Base-by-base conservation (phyloP, 2,797 vertebrate genomes). In the Clarias fuscus region DNA sequence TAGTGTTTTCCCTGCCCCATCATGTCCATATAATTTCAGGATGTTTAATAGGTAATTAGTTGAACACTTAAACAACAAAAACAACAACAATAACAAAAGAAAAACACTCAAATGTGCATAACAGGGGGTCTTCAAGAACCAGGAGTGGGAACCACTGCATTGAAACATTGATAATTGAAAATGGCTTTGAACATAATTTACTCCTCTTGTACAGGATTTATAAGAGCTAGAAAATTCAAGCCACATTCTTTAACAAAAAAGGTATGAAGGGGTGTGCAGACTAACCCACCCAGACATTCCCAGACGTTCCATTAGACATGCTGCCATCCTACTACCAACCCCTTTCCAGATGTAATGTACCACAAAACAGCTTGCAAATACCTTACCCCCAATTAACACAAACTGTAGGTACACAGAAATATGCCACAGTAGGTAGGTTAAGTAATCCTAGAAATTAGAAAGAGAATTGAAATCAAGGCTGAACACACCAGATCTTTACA, bases 201-300 rank as follows among this genome's bases (percentile, higher is more conserved):
- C 48, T 82, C 40, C 77, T 65, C 75, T 76, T 33, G 27, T 81
- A 87, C 84, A 83, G 87, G 89, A 91, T 89, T 91, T 87, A 84
- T 83, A 84, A 84, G 71, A 62, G 70, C 70, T 58, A 48, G 88
- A 83, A 87, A 86, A 88, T 83, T 89, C 89, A 90, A 88, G 86
- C 79, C 76, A 86, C 59, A 61, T 72, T 64, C n/a, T 86, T 59
- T 48, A 62, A 82, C 43, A 77, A 40, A 43, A 77, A 72, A 33
- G 37, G 72, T 67, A 64, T 53, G 71, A 73, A 20, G 68, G 48
- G 62, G 20, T 53, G 70, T 61, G 33, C 61, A 78, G 68, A 53
- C 17, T 10, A 75, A 15, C 40, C 85, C 61, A 83, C 64, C 22
- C 72, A 48, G 64, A 82, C 20, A 40, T 80, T 83, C 79, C 67